These are phyloP conservation scores for Chaenocephalus aceratus DNA, from an alignment of 2,113 vertebrate species.

Conservation along the genomic window DNA sequence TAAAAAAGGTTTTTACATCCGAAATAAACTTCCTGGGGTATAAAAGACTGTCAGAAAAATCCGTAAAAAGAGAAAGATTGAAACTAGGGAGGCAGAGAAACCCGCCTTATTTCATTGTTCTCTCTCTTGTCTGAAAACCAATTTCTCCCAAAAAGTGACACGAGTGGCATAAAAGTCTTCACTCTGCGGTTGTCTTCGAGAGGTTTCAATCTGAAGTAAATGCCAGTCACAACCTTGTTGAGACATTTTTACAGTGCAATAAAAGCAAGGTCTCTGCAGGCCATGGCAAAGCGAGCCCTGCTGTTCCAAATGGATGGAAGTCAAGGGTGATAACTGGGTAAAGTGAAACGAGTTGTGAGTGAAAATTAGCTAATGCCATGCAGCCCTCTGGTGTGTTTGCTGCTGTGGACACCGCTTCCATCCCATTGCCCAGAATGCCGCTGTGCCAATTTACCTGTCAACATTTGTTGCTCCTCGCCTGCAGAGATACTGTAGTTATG, in stretches of 20 bases:
- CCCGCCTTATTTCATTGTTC: neutral
- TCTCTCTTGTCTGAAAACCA: neutral
- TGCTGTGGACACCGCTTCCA: constrained; percentile 45
- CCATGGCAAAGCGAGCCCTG: constrained; percentile 5
- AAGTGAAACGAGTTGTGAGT: constrained; percentile 13
- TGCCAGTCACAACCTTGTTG: neutral
- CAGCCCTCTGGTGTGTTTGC: constrained; percentile 51
- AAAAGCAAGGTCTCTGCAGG: constrained; percentile 18
- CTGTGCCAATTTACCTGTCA: constrained; percentile 51
- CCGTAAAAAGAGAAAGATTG: too few relatives aligned
- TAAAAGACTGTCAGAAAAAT: too few relatives aligned
- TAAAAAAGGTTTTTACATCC: too few relatives aligned
- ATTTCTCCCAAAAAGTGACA: too few relatives aligned
- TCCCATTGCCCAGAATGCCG: constrained; percentile 36
- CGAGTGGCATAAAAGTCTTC: neutral
- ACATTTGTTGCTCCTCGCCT: constrained; percentile 40
- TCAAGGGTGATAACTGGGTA: constrained; percentile 15
- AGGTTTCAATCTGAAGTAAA: constrained; percentile 26
- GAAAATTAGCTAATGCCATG: constrained; percentile 33
- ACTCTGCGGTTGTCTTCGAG: neutral
- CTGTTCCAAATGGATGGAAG: neutral
- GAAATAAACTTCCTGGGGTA: too few relatives aligned
- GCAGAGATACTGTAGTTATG: constrained; percentile 40
- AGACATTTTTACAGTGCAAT: constrained; percentile 14
- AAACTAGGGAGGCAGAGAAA: neutral